Base-by-base conservation (phyloP, 2,113 vertebrate species). In the Chaetorhynchus papuensis region DNA sequence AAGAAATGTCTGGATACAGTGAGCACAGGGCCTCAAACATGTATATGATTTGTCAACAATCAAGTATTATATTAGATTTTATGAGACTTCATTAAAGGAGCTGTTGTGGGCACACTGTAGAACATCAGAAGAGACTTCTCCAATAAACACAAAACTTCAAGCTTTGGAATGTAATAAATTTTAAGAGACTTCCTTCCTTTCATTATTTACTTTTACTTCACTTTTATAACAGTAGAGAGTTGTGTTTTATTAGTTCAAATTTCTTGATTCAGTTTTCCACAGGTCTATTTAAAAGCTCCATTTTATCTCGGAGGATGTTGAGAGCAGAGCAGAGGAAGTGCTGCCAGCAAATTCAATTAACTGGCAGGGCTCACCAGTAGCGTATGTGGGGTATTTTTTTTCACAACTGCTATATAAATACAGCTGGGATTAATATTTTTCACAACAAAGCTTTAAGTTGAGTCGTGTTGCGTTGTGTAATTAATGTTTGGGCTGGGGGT, bases 141-240 rank as follows among this genome's bases (percentile, higher is more conserved):
- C 98, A 98, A 98, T 98, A 98, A 98, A 98, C 97, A 96, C 97
- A 96, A 94, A 97, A 97, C 98, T 98, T 98, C 97, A 97, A 97
- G 97, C 98, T 98, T 98, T 98, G 98, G 98, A 99, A 99, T 98
- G 98, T 97, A 98, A 98, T 99, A 99, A 99, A 99, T 98, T 99
- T 99, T 98, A 99, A 99, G 98, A 98, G 98, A 98, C 97, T 98
- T 98, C 98, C 98, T 98, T 98, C 98, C 98, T 98, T 98, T 98
- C 98, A 98, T 98, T 98, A 98, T 98, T 98, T 98, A 98, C 98
- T 98, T 98, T 98, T 98, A 97, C 96, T 98, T 97, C 95, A 97
- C 96, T 97, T 98, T 98, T 98, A 97, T 98, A 98, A 97, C 97
- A 97, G 97, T 97, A 98, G 94, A 98, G 97, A 98, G 96, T 97